Evolutionary conservation across 2,797 vertebrate species (phyloP), one percentile per base, ranked within the genome.

Genomic region (Crocidura indochinensis): DNA sequence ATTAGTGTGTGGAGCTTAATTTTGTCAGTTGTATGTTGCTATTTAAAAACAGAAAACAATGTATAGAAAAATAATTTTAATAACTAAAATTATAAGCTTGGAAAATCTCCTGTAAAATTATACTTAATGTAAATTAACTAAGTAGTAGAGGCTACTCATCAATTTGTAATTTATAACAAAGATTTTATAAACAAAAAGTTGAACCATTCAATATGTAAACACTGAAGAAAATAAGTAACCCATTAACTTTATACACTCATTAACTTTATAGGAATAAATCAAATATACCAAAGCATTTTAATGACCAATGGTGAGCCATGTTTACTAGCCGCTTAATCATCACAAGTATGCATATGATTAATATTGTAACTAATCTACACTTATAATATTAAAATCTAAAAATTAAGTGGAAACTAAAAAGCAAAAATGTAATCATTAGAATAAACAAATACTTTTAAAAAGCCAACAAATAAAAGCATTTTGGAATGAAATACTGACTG

Each of bases 111-210:
- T 22, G 31, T 79, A 27, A 88, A 81, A 27, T 81, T 2, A 27
- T 74, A 79, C n/a, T 20, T 69, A 7, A 76, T 8, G 64, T 27
- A 44, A 72, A 31, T 6, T 75, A 64, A 62, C 15, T 19, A 4
- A 29, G 19, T 47, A 77, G 10, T 67, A 0, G 46, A 75, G 11
- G 3, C 78, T 91, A 8, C 71, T 51, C 4, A n/a, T 51, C 44
- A 89, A 47, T 38, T 38, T 24, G 84, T 24, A 1, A 2, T 80
- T 29, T 7, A 92, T 60, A 64, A 89, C 47, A 94, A 89, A 88
- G 69, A 67, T 4, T 71, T 49, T 20, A 69, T 74, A 94, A 38
- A 46, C 10, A 47, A 80, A 81, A 89, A 89, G 71, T 7, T 67
- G 10, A 29, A 44, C 5, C 46, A 84, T 27, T 84, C 8, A 62